phyloP scores from a whole-genome alignment of 1,140 invertebrate genomes.

The Lucilia cuprina region DNA sequence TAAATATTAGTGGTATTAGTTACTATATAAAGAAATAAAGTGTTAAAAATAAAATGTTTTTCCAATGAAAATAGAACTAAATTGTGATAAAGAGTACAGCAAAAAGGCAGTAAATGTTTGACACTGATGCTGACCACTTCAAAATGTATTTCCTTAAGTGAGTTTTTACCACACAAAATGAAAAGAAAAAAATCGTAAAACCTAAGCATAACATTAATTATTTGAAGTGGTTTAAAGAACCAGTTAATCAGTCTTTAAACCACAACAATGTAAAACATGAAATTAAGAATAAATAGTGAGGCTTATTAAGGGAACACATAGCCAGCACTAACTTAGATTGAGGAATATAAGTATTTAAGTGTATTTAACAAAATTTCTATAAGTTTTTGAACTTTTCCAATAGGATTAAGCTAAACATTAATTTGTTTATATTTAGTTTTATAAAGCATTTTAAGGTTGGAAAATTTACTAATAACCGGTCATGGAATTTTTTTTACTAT shows the following conservation, averaged over 20 bases:
- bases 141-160: neutral
- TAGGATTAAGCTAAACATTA: too few species aligned
- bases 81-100: neutral
- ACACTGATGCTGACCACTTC: neutral
- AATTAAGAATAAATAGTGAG: too few species aligned
- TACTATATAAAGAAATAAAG: neutral
- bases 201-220: neutral
- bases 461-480: too few species aligned
- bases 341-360: too few species aligned
- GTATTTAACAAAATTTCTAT: too few species aligned
- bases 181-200: neutral
- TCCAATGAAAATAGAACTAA: neutral
- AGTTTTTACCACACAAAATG: neutral
- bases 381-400: too few species aligned
- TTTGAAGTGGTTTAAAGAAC: neutral
- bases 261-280: neutral
- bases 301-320: too few species aligned
- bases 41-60: neutral
- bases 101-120: neutral
- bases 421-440: too few species aligned
- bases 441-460: too few species aligned
- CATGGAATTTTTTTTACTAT: too few species aligned
- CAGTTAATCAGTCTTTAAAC: conserved; percentile 11
- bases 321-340: too few species aligned
- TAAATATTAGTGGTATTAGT: too few species aligned